These are phyloP conservation scores for Puma concolor DNA, from an alignment of 2,113 vertebrate species.

Conservation along the genomic window DNA sequence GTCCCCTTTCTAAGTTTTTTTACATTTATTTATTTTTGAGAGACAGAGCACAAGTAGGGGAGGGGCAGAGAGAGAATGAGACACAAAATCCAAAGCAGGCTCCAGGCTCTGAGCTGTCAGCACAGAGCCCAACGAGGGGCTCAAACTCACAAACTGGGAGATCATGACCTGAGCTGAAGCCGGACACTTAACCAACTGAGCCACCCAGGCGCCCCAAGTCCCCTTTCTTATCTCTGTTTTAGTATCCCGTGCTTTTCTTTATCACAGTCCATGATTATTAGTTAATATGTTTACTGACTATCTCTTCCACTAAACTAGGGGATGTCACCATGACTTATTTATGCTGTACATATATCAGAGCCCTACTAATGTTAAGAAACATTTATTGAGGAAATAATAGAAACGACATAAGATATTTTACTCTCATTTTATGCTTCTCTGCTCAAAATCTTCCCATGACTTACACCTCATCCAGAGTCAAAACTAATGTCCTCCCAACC, in stretches of 20 bases:
- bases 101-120: too few species aligned
- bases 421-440: background rate
- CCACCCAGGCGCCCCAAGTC: background rate
- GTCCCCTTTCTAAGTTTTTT: background rate
- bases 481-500: background rate
- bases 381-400: constrained; percentile 26
- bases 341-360: background rate
- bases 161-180: too few species aligned
- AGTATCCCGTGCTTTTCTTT: constrained; percentile 41
- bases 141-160: too few species aligned
- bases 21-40: too few species aligned
- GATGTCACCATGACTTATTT: background rate
- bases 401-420: background rate
- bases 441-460: background rate
- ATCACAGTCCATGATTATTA: constrained; percentile 44
- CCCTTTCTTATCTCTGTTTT: constrained; percentile 4
- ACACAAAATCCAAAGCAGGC: too few species aligned
- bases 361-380: constrained; percentile 9
- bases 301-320: background rate
- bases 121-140: too few species aligned
- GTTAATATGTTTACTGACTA: background rate
- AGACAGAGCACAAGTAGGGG: too few species aligned
- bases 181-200: too few species aligned
- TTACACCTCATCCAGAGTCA: constrained; percentile 18
- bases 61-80: too few species aligned